Base-by-base conservation (phyloP, 2,888 invertebrate species). In the Netelia fuscicornis region DNA sequence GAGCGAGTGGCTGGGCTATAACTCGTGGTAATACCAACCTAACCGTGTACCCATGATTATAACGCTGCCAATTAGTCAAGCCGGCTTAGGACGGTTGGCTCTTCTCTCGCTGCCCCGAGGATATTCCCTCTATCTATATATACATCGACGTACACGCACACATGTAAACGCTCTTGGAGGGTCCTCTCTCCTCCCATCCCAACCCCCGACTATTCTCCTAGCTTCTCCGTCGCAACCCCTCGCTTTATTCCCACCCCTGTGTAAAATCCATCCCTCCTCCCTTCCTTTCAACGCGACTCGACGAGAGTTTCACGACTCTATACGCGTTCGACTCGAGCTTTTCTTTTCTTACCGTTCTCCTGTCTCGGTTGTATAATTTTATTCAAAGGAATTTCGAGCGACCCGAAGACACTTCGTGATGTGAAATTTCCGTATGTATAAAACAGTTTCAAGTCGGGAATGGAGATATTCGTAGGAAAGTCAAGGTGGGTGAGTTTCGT, bases 1-100 rank as follows among this genome's bases (percentile, higher is more conserved):
- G 87, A 75, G 81, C 54, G 86, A 79, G 86, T 78, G 75, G 86
- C 86, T 87, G 88, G 90, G 90, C 93, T 91, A 93, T 93, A 93
- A 93, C 93, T 93, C 93, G 93, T 92, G 92, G 92, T 93, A 93
- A 93, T 93, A 93, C 93, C 93, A 93, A 93, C 93, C 93, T 93
- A 93, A 93, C 92, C 93, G 91, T 93, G 93, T 93, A 92, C 91
- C 93, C 93, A 93, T 93, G 93, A 93, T 93, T 93, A 93, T 93
- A 93, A 93, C 92, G 92, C 92, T 91, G 91, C 93, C 93, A 94
- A 94, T 94, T 93, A 94, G 93, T 93, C 93, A 93, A 93, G 92
- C 91, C 91, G 92, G 93, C 92, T 93, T 93, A 93, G 92, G 90
- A 92, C 92, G 92, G 91, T 92, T 90, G 90, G 87, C 87, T 77